A percentile compares a stretch with the other conserved stretches of the same genome.
Conservation (phyloP, 2,797 vertebrate species). For the Xiphorhynchus erythropygius region DNA sequence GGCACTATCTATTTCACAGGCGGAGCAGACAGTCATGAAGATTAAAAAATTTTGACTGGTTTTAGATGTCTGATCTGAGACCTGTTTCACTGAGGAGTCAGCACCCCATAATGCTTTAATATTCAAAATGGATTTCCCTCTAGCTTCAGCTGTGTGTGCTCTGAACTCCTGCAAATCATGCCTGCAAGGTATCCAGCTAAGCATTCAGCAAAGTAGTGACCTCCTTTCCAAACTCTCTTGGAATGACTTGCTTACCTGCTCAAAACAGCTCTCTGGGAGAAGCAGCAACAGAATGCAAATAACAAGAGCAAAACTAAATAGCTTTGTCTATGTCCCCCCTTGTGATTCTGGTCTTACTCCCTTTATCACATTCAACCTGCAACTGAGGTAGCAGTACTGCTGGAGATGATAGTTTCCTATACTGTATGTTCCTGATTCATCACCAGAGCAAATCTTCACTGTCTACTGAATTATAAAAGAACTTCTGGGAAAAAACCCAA, state of each 20-base stretch:
- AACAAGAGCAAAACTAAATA: not conserved
- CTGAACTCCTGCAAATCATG: not conserved
- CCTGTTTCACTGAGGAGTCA: not conserved
- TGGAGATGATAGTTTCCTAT: not conserved
- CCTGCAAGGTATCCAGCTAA: not conserved
- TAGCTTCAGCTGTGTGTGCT: not conserved
- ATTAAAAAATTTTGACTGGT: not conserved
- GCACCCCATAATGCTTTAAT: not conserved
- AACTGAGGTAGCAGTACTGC: not conserved
- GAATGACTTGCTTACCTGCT: conserved; percentile 1
- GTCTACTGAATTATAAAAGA: not conserved
- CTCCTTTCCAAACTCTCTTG: not conserved
- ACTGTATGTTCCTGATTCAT: not conserved
- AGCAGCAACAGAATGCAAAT: not conserved
- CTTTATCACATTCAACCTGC: not conserved
- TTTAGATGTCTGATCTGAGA: not conserved
- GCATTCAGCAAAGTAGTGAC: not conserved
- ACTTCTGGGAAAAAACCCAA: not conserved
- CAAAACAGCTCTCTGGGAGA: not conserved
- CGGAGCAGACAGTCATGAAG: not conserved
- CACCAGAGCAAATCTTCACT: not conserved
- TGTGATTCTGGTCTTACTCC: not conserved
- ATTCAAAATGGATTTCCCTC: not conserved
- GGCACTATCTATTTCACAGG: not conserved
- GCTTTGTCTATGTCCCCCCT: not conserved